Base-by-base conservation (phyloP, 2,113 vertebrate genomes). In the Mormyrus iriodes region DNA sequence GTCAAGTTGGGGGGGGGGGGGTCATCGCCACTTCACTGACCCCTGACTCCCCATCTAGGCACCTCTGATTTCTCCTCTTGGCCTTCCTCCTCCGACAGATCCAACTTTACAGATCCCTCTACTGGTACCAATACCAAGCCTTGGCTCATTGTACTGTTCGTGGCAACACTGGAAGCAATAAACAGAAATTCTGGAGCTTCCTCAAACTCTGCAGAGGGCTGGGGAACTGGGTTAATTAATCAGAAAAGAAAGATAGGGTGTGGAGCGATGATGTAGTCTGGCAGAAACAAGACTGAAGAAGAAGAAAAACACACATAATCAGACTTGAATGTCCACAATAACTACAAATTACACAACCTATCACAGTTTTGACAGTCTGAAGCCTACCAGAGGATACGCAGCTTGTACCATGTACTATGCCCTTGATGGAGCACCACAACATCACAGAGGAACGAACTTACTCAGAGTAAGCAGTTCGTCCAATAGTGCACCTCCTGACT, bases 151-250 rank as follows among this genome's bases (percentile, higher is more conserved):
- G 83, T 88, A 53, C 92, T 94, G 83, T 94, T 91, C 0, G 94
- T 96, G 48, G 95, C 93, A 42, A 95, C 96, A 3, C 93, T 92
- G 0, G 96, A 95, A 88, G 95, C 94, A 55, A 93, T 95, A 0
- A 95, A 95, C 61, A 97, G 87, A 49, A 97, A 92, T 91, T 95
- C 95, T 49, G 95, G 92, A 1, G 96, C 96, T 90, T 96, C 96
- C 13, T 96, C 95, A 48, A 97, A 97, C 92, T 97, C 97, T 98
- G 49, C 5, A 61, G n/a, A 53, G 1, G 46, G 39, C n/a, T n/a
- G 21, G 58, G 58, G 65, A 3, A 9, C 2, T 4, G 10, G 3
- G 46, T 12, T 2, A 49, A 35, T 35, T 52, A 24, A 12, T 61
- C 24, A 13, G 12, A 9, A n/a, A 24, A 89, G 0, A 90, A 27